Evolutionary conservation across 2,113 vertebrate genomes (phyloP), one percentile per base, ranked within the genome.

Genomic region (Nibea albiflora): DNA sequence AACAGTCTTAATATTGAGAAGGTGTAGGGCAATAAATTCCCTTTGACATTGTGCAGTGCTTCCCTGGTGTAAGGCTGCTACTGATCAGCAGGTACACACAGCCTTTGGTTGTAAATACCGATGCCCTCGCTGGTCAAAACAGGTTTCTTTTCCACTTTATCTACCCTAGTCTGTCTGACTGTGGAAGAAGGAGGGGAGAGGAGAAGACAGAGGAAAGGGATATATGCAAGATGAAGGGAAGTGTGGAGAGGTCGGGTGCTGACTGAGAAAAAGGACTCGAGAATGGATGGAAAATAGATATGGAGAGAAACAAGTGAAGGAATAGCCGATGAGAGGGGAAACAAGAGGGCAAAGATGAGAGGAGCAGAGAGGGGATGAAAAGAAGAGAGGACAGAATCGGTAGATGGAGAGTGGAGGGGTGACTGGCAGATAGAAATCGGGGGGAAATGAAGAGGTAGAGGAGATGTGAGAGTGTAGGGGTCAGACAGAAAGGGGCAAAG

Each of bases 71-170:
- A 72, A 17, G 42, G 50, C 72, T 82, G 81, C 87, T 81, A 28
- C 82, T 89, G 81, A 91, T 90, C 89, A 88, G 85, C 76, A 64
- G 81, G 63, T 83, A 31, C 84, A 80, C 61, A 57, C 75, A 76
- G 75, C 66, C 68, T 65, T 68, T 65, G 80, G 86, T 83, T 91
- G 83, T 90, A 92, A 91, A 89, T 86, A 89, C 85, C 12, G 85
- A 83, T 78, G 67, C 78, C 82, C 82, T 88, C 61, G 54, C 35
- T 35, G 78, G 76, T 83, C 61, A 83, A 85, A 82, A 77, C 73
- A 73, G 81, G 53, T 85, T 90, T 84, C 81, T 76, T 76, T 65
- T 73, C 50, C 70, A 68, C 77, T 86, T 88, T 84, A 78, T 84
- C 82, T 78, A 9, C 44, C 47, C 57, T 28, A 12, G 54, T 84